Conservation (phyloP, 2,888 invertebrate species). For the Charanyca ferruginea region DNA sequence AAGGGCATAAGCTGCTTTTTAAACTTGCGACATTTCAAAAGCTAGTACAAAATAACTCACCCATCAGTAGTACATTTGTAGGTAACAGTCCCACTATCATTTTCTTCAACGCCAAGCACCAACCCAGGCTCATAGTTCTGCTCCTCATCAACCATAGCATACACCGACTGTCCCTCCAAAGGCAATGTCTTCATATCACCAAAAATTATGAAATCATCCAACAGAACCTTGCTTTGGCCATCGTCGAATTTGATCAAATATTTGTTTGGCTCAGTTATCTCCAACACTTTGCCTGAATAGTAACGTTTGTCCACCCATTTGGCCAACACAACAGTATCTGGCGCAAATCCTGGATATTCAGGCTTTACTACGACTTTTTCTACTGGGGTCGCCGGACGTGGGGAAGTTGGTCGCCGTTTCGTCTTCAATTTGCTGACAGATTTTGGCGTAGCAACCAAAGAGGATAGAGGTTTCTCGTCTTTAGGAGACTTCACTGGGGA, state of each 20-base stretch:
- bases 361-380: conserved; percentile 79
- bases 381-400: conserved; percentile 85
- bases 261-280: conserved; percentile 91
- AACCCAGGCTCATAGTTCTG: conserved; percentile 90
- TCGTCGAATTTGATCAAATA: conserved; percentile 93
- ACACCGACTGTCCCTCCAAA: conserved; percentile 89
- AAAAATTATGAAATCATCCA: conserved; percentile 92
- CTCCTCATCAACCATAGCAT: conserved; percentile 89
- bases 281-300: conserved; percentile 92
- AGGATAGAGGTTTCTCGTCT: conserved; percentile 82
- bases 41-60: conserved; percentile 69
- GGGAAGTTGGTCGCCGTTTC: conserved; percentile 84
- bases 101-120: conserved; percentile 86
- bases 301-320: conserved; percentile 93
- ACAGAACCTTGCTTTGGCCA: conserved; percentile 90
- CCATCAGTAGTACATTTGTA: conserved; percentile 89
- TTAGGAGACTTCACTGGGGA: conserved; percentile 81
- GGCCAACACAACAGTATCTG: conserved; percentile 91
- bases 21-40: too few species aligned
- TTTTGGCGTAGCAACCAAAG: conserved; percentile 84
- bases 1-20: too few species aligned
- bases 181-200: conserved; percentile 89
- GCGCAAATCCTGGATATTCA: conserved; percentile 83
- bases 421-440: conserved; percentile 85
- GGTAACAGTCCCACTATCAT: conserved; percentile 83